Evolutionary conservation across 2,113 vertebrate genomes (phyloP), one percentile per base, ranked within the genome.

Genomic region (Xiphophorus hellerii): DNA sequence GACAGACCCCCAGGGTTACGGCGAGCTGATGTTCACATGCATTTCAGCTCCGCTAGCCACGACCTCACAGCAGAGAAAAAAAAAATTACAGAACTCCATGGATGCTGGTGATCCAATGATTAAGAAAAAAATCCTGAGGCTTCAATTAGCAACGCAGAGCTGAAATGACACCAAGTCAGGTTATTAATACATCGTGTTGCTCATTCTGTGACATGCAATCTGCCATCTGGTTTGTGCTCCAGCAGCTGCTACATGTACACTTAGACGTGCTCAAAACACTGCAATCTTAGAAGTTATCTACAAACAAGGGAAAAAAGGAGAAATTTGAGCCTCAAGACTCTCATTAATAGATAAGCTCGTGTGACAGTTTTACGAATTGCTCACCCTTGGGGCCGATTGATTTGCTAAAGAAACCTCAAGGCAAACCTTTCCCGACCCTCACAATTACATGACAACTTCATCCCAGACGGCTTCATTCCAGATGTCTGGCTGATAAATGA

Each of bases 181-280:
- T 81, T 80, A 76, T 44, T 42, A 70, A 74, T 73, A 82, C 44
- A 86, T 68, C 74, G 70, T 81, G 51, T 31, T 25, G 39, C 61
- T 67, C n/a, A n/a, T 74, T 60, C 65, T 33, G 20, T n/a, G 10
- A 65, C 58, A 60, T 71, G 71, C 37, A 80, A 44, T 72, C 28
- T 71, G 61, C 61, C 63, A 62, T 66, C 14, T 61, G 64, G 39
- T 84, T 65, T 63, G 22, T 65, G 44, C 65, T 71, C 48, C 66
- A 42, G 30, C 2, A 13, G 20, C 61, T 29, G 48, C 66, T 39
- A 31, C 28, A 71, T 27, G 42, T 31, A 64, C 62, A 11, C n/a
- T 28, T 44, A 44, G n/a, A 42, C 4, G 22, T 22, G 25, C 51
- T 58, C 22, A 58, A 58, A 58, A 17, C 9, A 58, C 51, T 58